Evolutionary conservation across 2,888 invertebrate species (phyloP), one percentile per base, ranked within the genome.

Genomic region (Polyommatus icarus): DNA sequence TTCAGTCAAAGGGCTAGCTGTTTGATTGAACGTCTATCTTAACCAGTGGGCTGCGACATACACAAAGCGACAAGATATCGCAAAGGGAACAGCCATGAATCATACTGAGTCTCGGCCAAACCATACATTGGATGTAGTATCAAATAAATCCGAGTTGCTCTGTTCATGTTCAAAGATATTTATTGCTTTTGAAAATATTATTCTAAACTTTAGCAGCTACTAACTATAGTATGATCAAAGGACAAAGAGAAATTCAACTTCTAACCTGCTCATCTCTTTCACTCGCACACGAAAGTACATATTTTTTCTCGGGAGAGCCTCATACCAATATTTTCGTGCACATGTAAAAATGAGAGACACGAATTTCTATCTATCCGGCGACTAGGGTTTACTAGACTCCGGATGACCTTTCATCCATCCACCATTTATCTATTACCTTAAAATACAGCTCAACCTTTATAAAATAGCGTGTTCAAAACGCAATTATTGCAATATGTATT

Each of bases 401-500:
- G 3, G 3, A 50, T 15, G 15, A 50, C 50, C 15, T 50, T 40
- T 40, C 15, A 50, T 4, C 15, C 54, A 54, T 54, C 54, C 54
- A 54, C 18, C 54, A 18, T 54, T 18, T 54, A 5, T 54, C 54
- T 54, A 18, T 1, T 18, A 18, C 18, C 61, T 78, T 71, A 78
- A 79, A 78, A 83, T 81, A 82, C 80, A 81, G 80, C 78, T 82
- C 81, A 80, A 82, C 81, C 80, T 82, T 80, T 81, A 86, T 85
- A 84, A 85, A 82, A 84, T 84, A 84, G 85, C 87, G 87, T 86
- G 86, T 86, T 87, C 83, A 83, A 86, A 88, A 89, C 88, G 84
- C 82, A 86, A 88, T 89, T 87, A 89, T 87, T 84, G 84, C 87
- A 89, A 89, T 87, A 85, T 87, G 86, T 85, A 86, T 84, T 79